A percentile compares a stretch with the other conserved stretches of the same genome.
phyloP scores from a whole-genome alignment of 2,113 vertebrate genomes.

The Scolopax mira region DNA sequence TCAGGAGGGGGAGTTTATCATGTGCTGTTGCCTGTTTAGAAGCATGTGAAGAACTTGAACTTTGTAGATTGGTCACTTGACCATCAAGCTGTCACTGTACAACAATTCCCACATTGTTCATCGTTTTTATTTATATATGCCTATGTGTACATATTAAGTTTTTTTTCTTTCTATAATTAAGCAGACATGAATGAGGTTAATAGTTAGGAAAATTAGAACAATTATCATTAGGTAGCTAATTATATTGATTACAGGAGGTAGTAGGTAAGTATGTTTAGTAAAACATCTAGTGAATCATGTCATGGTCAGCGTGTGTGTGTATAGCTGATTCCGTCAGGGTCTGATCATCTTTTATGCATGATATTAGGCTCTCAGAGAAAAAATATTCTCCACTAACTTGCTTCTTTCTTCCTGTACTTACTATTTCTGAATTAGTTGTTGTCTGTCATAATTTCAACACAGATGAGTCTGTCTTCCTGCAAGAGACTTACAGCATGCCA shows the following conservation, averaged over 20 bases:
- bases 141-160: neutral
- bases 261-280: no score
- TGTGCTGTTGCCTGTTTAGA: neutral
- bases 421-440: neutral
- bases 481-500: neutral
- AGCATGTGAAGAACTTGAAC: neutral
- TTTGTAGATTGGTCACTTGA: neutral
- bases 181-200: neutral
- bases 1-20: neutral
- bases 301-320: neutral
- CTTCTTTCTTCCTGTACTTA: neutral
- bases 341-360: neutral
- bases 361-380: neutral
- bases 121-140: neutral
- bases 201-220: neutral
- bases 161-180: neutral
- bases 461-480: neutral
- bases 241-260: neutral
- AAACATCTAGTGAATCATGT: no score
- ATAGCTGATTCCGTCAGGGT: neutral
- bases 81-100: neutral
- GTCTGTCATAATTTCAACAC: neutral
- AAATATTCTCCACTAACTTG: neutral
- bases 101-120: neutral
- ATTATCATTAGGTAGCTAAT: neutral